Conservation (phyloP, 2,888 invertebrate genomes). For the Meloe dianella region DNA sequence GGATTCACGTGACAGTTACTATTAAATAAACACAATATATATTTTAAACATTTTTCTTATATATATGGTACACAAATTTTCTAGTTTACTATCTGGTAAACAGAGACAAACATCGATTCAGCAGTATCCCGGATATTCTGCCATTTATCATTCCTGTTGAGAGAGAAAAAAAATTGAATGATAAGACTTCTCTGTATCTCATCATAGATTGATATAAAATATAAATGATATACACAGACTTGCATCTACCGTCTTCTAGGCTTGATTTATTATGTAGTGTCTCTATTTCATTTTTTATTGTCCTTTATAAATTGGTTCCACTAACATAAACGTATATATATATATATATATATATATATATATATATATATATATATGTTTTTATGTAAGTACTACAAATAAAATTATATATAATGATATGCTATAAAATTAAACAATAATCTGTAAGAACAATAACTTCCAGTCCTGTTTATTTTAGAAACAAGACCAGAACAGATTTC, state of each 20-base stretch:
- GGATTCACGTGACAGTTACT: slow-evolving; percentile 11
- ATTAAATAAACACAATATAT: not conserved
- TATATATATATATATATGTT: not conserved
- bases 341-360: not conserved
- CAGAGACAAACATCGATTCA: slow-evolving; percentile 30
- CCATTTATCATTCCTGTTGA: slow-evolving; percentile 46
- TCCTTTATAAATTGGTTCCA: slow-evolving; percentile 17
- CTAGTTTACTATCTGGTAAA: slow-evolving; percentile 20
- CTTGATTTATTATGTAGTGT: slow-evolving; percentile 51
- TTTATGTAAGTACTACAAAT: not conserved
- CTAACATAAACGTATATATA: slow-evolving; percentile 14
- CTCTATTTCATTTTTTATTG: slow-evolving; percentile 38
- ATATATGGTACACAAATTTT: slow-evolving; percentile 1
- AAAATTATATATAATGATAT: no score
- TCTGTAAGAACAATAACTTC: no score
- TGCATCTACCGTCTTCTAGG: slow-evolving; percentile 48
- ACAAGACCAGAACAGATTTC: not conserved
- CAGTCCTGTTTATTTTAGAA: no score
- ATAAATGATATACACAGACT: slow-evolving; percentile 53
- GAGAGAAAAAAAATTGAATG: slow-evolving; percentile 43
- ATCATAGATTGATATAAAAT: slow-evolving; percentile 54
- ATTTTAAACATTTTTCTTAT: not conserved
- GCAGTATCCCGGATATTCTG: slow-evolving; percentile 38
- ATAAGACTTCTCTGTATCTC: slow-evolving; percentile 51
- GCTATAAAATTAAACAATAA: no score